Conservation (phyloP, 2,888 invertebrate genomes). For the Drosophila austrosaltans region DNA sequence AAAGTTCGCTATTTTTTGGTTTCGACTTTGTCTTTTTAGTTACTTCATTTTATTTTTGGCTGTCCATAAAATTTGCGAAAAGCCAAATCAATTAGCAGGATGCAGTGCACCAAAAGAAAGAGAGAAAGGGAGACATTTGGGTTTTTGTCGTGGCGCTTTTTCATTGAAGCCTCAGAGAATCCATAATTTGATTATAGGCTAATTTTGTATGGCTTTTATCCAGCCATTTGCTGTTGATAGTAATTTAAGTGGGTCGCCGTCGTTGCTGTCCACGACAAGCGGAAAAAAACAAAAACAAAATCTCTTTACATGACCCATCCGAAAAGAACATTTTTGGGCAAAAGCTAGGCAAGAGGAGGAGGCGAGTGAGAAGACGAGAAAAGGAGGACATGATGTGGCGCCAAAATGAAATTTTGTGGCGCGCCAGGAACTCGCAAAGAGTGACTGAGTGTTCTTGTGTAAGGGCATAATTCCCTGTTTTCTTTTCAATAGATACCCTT, state of each 20-base stretch:
- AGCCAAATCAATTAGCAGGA: slow-evolving; percentile 43
- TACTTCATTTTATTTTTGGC: background rate
- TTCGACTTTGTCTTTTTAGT: slow-evolving; percentile 1
- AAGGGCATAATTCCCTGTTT: background rate
- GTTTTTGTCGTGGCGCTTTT: too few relatives aligned
- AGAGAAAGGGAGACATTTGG: background rate
- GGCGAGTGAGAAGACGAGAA: too few relatives aligned
- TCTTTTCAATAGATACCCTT: background rate
- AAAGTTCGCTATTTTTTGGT: too few relatives aligned
- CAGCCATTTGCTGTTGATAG: background rate
- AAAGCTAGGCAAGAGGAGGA: background rate
- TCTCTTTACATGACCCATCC: slow-evolving; percentile 25
- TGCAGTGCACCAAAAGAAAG: background rate
- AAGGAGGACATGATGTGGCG: slow-evolving; percentile 20
- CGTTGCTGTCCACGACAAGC: background rate
- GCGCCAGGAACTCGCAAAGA: slow-evolving; percentile 42
- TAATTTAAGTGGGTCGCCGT: slow-evolving; percentile 33
- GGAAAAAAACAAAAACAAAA: slow-evolving; percentile 19
- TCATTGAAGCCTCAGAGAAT: slow-evolving; percentile 10
- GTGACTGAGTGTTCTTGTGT: background rate
- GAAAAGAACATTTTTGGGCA: slow-evolving; percentile 11
- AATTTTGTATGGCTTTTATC: slow-evolving; percentile 47
- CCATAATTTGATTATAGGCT: slow-evolving; percentile 56
- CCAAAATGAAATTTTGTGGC: slow-evolving; percentile 31
- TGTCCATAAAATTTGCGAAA: slow-evolving; percentile 11